These are phyloP conservation scores for Perizoma flavofasciatum DNA, from an alignment of 2,888 invertebrate species.

Conservation along the genomic window DNA sequence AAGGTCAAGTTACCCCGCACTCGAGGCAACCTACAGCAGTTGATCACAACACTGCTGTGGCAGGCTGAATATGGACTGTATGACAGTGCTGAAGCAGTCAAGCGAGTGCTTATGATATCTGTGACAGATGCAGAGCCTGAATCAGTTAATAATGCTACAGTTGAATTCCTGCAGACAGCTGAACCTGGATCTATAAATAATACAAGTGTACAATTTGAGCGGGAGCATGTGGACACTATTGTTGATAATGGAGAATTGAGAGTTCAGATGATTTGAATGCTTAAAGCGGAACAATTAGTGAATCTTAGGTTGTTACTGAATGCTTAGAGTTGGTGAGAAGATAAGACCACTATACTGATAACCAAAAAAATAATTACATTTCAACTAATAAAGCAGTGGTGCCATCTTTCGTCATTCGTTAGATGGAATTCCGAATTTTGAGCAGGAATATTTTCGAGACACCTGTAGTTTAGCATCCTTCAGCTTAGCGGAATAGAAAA, in stretches of 20 bases:
- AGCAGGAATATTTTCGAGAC: no score
- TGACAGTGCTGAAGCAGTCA: slow-evolving; percentile 70
- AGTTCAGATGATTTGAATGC: slow-evolving; percentile 5
- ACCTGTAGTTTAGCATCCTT: no score
- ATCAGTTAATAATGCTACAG: slow-evolving; percentile 1
- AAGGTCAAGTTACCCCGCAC: slow-evolving; percentile 65
- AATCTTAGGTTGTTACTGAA: no score
- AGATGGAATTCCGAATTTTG: no score
- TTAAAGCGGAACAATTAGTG: not conserved
- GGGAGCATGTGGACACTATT: slow-evolving; percentile 34
- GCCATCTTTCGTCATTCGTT: no score
- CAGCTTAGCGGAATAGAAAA: no score
- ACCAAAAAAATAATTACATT: no score
- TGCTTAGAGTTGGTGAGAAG: no score
- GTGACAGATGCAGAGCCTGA: slow-evolving; percentile 42
- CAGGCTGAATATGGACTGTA: slow-evolving; percentile 76
- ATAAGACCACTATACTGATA: no score
- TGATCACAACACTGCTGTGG: slow-evolving; percentile 76
- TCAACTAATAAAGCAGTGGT: no score
- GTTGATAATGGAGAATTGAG: slow-evolving; percentile 22
- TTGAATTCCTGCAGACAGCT: slow-evolving; percentile 4
- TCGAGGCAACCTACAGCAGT: slow-evolving; percentile 70
- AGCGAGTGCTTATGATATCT: slow-evolving; percentile 62
- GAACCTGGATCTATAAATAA: slow-evolving; percentile 18
- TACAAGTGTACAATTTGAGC: slow-evolving; percentile 35